Evolutionary conservation across 2,797 vertebrate genomes (phyloP).

Genomic region (Clarias pachynema): DNA sequence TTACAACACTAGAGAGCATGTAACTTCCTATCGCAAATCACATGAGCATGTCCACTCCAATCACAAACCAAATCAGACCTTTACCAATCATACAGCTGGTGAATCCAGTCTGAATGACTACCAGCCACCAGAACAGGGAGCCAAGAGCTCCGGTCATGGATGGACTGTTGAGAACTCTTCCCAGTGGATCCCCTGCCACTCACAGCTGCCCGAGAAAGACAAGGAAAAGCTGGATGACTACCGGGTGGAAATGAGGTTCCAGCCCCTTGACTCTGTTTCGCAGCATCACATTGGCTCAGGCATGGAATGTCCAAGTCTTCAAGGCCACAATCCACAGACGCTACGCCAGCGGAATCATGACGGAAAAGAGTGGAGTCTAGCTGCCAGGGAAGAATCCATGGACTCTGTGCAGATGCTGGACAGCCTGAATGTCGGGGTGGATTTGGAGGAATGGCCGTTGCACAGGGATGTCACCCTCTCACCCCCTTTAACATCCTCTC

Average conservation of each 20-base stretch:
- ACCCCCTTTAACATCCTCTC: slow-evolving; percentile 90
- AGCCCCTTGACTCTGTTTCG: slow-evolving; percentile 71
- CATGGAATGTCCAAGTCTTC: slow-evolving; percentile 67
- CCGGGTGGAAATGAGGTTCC: slow-evolving; percentile 93
- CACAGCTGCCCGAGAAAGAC: slow-evolving; percentile 84
- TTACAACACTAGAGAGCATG: slow-evolving; percentile 74
- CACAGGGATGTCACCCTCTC: slow-evolving; percentile 95
- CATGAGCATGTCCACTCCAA: slow-evolving; percentile 73
- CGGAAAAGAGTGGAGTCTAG: slow-evolving; percentile 58
- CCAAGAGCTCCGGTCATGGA: slow-evolving; percentile 77
- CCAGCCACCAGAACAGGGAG: slow-evolving; percentile 60
- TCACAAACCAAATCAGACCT: slow-evolving; percentile 76
- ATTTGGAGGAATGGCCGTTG: slow-evolving; percentile 89
- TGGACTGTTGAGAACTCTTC: slow-evolving; percentile 79
- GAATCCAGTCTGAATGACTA: slow-evolving; percentile 73
- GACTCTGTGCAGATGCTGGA: slow-evolving; percentile 97
- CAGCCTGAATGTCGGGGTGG: slow-evolving; percentile 90
- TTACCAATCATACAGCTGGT: slow-evolving; percentile 73
- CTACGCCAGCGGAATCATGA: slow-evolving; percentile 67
- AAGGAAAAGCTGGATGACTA: slow-evolving; percentile 90
- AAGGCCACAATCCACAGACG: slow-evolving; percentile 73
- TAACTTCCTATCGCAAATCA: slow-evolving; percentile 60
- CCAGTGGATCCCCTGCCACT: slow-evolving; percentile 84
- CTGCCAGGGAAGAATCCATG: slow-evolving; percentile 79
- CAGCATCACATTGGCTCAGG: slow-evolving; percentile 65